These are phyloP conservation scores for Bos javanicus DNA, from an alignment of 2,113 vertebrate species.

Conservation along the genomic window DNA sequence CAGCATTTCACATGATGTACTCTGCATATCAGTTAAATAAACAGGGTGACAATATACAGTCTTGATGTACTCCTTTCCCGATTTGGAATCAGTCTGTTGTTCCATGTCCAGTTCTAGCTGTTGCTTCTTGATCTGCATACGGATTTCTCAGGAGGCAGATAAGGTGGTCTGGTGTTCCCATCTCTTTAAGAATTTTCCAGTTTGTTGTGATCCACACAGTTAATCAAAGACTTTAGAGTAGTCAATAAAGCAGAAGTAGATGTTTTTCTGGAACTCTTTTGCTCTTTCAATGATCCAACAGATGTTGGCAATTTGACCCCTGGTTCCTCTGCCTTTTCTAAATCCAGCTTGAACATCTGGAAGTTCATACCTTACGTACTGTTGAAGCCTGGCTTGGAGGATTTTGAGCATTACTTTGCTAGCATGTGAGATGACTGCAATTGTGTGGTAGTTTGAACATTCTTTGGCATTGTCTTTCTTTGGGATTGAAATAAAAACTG, in stretches of 20 bases:
- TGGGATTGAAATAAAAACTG: background rate
- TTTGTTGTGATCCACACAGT: background rate
- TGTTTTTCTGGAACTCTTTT: background rate
- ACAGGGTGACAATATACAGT: background rate
- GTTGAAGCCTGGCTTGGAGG: background rate
- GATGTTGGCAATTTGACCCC: background rate
- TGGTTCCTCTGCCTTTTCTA: background rate
- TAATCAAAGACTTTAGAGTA: background rate
- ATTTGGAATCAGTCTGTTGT: background rate
- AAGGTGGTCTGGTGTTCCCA: background rate
- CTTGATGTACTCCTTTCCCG: background rate
- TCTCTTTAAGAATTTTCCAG: background rate
- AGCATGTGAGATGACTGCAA: background rate
- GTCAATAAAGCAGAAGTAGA: background rate
- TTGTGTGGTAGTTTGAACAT: background rate
- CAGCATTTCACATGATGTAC: background rate
- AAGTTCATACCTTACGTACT: rapidly evolving
- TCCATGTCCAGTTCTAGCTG: background rate
- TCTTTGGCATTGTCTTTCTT: background rate
- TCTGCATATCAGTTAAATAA: background rate
- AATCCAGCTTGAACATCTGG: background rate
- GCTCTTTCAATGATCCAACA: background rate
- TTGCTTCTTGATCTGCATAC: background rate
- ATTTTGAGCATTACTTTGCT: background rate
- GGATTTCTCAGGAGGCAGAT: background rate